A percentile compares a stretch with the other conserved stretches of the same genome.
Conservation (phyloP, 1,140 invertebrate genomes). For the Calephelis nemesis region DNA sequence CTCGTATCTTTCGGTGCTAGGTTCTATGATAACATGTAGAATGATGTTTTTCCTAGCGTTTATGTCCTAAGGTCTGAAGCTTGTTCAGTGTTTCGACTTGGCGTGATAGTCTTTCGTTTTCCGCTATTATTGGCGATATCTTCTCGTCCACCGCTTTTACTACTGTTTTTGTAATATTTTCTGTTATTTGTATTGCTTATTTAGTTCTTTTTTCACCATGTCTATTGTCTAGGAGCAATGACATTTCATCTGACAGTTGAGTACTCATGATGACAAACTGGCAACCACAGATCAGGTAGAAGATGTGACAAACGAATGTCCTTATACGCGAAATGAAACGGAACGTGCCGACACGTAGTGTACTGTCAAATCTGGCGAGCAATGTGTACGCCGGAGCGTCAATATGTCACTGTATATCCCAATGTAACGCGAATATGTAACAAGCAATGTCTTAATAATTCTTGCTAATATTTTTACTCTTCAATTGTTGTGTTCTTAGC, state of each 20-base stretch:
- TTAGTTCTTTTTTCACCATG: neutral
- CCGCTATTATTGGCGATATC: constrained; percentile 1
- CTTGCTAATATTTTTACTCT: too few species aligned
- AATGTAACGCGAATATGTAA: too few species aligned
- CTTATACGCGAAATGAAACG: neutral
- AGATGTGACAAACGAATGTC: neutral
- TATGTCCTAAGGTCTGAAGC: neutral
- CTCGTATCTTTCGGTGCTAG: neutral
- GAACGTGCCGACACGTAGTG: too few species aligned
- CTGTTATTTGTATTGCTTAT: neutral
- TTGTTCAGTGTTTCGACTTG: too few species aligned
- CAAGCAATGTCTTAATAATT: too few species aligned
- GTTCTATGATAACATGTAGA: neutral
- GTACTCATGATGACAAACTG: too few species aligned
- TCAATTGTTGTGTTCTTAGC: too few species aligned
- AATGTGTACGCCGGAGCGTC: neutral
- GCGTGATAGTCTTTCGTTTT: neutral
- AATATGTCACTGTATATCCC: neutral
- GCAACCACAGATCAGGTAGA: neutral
- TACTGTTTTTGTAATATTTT: neutral
- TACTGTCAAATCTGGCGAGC: too few species aligned
- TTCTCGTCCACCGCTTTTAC: neutral
- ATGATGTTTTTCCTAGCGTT: neutral
- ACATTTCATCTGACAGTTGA: too few species aligned
- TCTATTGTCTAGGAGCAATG: neutral